Percentiles rank a stretch among this genome's conserved stretches.
phyloP scores from a whole-genome alignment of 2,888 invertebrate species.

The Pollenia griseotomentosa region DNA sequence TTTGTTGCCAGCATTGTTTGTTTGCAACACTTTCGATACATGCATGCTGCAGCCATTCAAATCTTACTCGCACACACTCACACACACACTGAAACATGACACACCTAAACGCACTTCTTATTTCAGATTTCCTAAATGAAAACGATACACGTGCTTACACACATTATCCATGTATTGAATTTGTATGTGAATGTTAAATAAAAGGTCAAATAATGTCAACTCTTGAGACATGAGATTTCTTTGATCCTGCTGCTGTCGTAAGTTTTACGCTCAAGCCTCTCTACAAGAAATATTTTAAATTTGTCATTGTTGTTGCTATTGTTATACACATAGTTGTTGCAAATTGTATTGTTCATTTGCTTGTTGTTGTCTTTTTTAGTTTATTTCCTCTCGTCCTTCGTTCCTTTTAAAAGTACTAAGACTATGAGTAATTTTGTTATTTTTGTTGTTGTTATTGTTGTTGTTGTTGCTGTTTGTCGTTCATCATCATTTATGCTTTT shows the following conservation, averaged over 20 bases:
- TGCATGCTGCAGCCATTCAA: too few species aligned
- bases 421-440: not conserved
- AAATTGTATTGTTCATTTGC: constrained; percentile 16
- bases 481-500: constrained; percentile 48
- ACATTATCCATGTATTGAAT: not conserved
- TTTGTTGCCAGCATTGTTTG: constrained; percentile 43
- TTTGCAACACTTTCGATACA: constrained; percentile 5
- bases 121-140: too few species aligned
- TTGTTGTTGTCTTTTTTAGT: constrained; percentile 6
- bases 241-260: not conserved
- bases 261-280: not conserved
- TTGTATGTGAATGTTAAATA: constrained; percentile 42
- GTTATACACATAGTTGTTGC: too few species aligned
- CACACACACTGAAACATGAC: not conserved
- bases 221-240: constrained; percentile 59
- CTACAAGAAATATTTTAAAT: not conserved
- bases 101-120: not conserved
- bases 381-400: not conserved
- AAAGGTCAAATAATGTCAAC: constrained; percentile 64
- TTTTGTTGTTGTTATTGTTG: not conserved
- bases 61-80: not conserved
- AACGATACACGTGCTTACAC: not conserved
- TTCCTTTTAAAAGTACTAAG: not conserved
- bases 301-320: not conserved
- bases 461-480: not conserved